Conservation (phyloP, 2,888 invertebrate genomes). For the Isoperla grammatica region DNA sequence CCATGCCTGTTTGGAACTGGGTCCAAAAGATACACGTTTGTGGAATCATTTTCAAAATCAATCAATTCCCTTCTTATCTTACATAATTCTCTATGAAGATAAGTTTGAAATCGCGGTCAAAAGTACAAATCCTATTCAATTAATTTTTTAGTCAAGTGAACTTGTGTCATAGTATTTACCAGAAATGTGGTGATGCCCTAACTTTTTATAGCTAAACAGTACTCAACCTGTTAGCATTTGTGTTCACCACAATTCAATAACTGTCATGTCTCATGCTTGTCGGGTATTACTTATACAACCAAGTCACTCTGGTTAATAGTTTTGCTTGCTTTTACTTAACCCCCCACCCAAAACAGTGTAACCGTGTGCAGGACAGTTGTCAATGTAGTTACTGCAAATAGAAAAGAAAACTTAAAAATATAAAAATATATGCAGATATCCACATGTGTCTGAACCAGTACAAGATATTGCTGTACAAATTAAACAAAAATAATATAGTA, state of each 20-base stretch:
- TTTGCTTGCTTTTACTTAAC: conserved; percentile 23
- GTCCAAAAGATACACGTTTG: conserved; percentile 24
- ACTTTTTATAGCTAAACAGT: conserved; percentile 8
- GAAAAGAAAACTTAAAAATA: conserved; percentile 11
- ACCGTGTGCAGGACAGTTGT: conserved; percentile 25
- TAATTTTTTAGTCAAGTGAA: not conserved
- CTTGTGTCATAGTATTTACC: not conserved
- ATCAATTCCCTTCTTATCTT: not conserved
- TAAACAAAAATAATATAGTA: conserved; percentile 26
- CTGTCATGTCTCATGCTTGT: too few species aligned
- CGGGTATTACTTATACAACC: too few species aligned
- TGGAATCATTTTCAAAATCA: conserved; percentile 23
- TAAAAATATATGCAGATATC: conserved; percentile 19
- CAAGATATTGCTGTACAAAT: conserved; percentile 32
- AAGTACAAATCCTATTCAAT: conserved; percentile 11
- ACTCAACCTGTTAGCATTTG: not conserved
- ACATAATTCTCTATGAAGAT: not conserved
- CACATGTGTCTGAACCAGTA: conserved; percentile 29
- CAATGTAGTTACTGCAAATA: conserved; percentile 17
- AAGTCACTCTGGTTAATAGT: too few species aligned
- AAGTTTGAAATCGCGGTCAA: not conserved
- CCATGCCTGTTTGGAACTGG: conserved; percentile 4
- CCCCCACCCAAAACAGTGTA: conserved; percentile 20
- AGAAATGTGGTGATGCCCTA: not conserved
- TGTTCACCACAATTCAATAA: too few species aligned